Evolutionary conservation across 1,140 invertebrate genomes (phyloP).

Genomic region (Asobara japonica): DNA sequence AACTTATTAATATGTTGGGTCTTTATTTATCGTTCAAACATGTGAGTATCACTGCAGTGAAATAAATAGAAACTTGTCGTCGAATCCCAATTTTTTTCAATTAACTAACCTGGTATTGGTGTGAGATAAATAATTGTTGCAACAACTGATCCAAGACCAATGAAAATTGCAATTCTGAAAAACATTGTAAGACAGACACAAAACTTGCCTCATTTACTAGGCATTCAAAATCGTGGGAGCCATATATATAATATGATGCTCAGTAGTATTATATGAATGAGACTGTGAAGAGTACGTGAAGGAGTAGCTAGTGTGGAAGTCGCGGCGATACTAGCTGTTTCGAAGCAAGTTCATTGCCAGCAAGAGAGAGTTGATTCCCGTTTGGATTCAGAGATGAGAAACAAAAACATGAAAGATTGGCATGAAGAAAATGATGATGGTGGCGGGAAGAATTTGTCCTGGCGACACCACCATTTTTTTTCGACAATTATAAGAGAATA

Average conservation of each 20-base stretch:
- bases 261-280: background rate
- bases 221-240: background rate
- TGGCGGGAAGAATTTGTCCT: no score
- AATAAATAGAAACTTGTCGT: no score
- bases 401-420: background rate
- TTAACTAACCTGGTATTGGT: constrained; percentile 72
- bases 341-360: constrained; percentile 62
- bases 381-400: constrained; percentile 44
- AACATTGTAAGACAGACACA: constrained; percentile 45
- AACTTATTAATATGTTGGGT: no score
- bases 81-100: constrained; percentile 31
- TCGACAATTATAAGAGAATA: no score
- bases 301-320: constrained; percentile 55
- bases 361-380: constrained; percentile 52
- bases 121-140: constrained; percentile 75
- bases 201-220: background rate
- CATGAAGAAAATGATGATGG: no score
- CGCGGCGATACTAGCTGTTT: constrained; percentile 55
- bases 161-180: constrained; percentile 62
- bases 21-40: no score
- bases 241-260: background rate
- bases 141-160: constrained; percentile 68
- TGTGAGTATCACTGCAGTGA: no score
- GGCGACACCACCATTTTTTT: no score
- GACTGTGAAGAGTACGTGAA: constrained; percentile 24